Evolutionary conservation across 92 coral and sea anemone species (phyloP).

Genomic region (Umimayanthus kanabou): DNA sequence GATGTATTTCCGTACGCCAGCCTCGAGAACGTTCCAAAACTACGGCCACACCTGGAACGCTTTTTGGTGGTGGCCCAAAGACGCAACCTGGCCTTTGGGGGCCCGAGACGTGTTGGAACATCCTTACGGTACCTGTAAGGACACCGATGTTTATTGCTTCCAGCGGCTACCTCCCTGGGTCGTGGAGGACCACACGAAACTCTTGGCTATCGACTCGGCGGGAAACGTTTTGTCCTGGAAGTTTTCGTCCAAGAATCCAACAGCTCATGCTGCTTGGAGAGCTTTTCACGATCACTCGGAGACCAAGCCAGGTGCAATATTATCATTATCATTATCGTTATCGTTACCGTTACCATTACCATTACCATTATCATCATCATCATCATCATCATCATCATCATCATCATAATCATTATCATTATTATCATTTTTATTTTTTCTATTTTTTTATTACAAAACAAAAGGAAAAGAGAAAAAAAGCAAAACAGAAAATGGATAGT

Average conservation of each 20-base stretch:
- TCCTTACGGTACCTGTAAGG: slow-evolving; percentile 73
- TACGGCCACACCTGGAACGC: slow-evolving; percentile 65
- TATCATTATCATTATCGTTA: too few relatives aligned
- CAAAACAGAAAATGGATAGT: too few relatives aligned
- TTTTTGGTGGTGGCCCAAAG: slow-evolving; percentile 86
- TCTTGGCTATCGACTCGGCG: slow-evolving; percentile 61
- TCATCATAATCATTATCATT: too few relatives aligned
- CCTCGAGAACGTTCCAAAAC: slow-evolving; percentile 34
- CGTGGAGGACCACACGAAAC: slow-evolving; percentile 59
- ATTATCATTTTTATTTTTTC: too few relatives aligned
- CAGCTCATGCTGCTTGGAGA: slow-evolving; percentile 69
- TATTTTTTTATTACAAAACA: too few relatives aligned
- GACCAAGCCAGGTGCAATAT: slow-evolving; percentile 59
- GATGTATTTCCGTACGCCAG: slow-evolving; percentile 63
- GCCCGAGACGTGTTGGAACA: slow-evolving; percentile 63
- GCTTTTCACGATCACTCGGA: slow-evolving; percentile 74
- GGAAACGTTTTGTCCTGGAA: slow-evolving; percentile 61
- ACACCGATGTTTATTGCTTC: slow-evolving; percentile 62
- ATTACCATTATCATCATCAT: too few relatives aligned
- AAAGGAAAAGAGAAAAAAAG: too few relatives aligned
- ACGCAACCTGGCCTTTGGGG: slow-evolving; percentile 59
- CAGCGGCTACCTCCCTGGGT: slow-evolving; percentile 80
- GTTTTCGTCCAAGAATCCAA: slow-evolving; percentile 59
- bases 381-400: too few relatives aligned
- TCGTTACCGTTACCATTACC: too few relatives aligned